These are phyloP conservation scores for Drosophila ambigua DNA, from an alignment of 1,140 invertebrate genomes.

Conservation along the genomic window DNA sequence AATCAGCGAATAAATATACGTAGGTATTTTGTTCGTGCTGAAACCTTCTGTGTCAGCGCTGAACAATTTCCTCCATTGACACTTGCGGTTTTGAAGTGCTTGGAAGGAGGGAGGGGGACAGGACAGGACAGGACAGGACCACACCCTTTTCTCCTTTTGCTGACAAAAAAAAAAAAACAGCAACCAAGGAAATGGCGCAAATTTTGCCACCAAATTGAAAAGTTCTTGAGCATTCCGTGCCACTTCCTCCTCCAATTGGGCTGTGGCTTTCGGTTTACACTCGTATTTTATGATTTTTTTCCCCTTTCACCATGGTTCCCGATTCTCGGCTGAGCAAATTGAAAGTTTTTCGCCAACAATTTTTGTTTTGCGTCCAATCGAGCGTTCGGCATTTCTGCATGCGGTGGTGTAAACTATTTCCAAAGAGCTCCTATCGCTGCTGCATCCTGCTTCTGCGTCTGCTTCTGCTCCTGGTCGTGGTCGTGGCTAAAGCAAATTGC, in stretches of 20 bases:
- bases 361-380: constrained; percentile 51
- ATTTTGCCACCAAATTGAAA: constrained; percentile 75
- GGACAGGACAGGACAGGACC: no score
- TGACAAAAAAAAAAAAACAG: neutral
- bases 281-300: constrained; percentile 63
- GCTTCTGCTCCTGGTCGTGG: constrained; percentile 15
- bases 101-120: neutral
- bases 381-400: constrained; percentile 50
- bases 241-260: constrained; percentile 38
- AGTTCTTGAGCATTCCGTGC: constrained; percentile 53
- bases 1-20: no score
- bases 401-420: constrained; percentile 55
- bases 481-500: constrained; percentile 56
- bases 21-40: neutral
- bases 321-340: constrained; percentile 64
- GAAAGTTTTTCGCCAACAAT: constrained; percentile 63
- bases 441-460: neutral
- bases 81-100: constrained; percentile 21
- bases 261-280: constrained; percentile 36
- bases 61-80: constrained; percentile 66
- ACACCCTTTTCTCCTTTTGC: constrained; percentile 5
- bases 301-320: constrained; percentile 56
- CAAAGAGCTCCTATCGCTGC: constrained; percentile 3
- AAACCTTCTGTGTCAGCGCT: constrained; percentile 10
- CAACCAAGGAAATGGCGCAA: constrained; percentile 61